Evolutionary conservation across 2,797 vertebrate species (phyloP), one percentile per base, ranked within the genome.

Genomic region (Acrossocheilus fasciatus): DNA sequence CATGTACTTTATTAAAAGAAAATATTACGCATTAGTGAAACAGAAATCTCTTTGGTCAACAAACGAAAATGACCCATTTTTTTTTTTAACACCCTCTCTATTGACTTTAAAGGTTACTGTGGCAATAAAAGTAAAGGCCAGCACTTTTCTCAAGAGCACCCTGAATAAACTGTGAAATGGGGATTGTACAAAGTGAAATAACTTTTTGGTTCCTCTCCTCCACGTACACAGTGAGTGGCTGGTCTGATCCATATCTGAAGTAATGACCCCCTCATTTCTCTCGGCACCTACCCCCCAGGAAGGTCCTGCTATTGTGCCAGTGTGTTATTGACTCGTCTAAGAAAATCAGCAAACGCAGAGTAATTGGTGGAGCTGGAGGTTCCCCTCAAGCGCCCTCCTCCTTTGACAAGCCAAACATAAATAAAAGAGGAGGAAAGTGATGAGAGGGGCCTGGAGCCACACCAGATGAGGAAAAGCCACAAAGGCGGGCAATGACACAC

Each of bases 401-500:
- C 89, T 92, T 72, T 83, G 90, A 91, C 85, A 89, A 80, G 84
- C 26, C 57, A 84, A 87, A 84, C 34, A 81, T 86, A 86, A 91
- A 93, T 90, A 89, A 80, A 88, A 68, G 77, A 89, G 86, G 83
- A 86, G 85, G 85, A 89, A 86, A 81, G 86, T 89, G 91, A 79
- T 43, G 87, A 66, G 81, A 81, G 93, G 86, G 84, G 89, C 87
- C 83, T 81, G 81, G 86, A 93, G 91, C 88, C 89, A 87, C 76
- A 91, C 89, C 83, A 90, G 62, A 83, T 69, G 84, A 89, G 92
- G 92, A 89, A 89, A 90, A 92, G 94, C 93, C 90, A 94, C 92
- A 59, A 91, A 91, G 91, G 85, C 89, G 91, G 93, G 89, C 85
- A 90, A 91, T 94, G 94, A 94, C 94, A 92, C 94, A 95, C 95